A percentile compares a stretch with the other conserved stretches of the same genome.
Evolutionary conservation across 2,797 vertebrate species (phyloP).

Genomic region (Microctenopoma lineatum): DNA sequence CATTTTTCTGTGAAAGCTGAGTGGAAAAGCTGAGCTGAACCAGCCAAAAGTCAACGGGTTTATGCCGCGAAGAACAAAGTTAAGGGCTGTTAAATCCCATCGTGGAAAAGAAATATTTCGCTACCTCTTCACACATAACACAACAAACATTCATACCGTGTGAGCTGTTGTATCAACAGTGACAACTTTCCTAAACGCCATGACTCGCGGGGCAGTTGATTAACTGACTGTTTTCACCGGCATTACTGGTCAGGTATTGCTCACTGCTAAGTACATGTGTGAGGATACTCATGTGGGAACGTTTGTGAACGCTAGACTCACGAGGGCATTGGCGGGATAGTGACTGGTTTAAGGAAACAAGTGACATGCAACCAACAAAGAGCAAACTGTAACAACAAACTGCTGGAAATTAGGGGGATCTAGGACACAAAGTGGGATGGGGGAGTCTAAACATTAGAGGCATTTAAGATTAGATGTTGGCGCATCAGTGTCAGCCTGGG

Average conservation of each 20-base stretch:
- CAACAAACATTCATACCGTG: neutral
- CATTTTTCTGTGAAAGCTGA: neutral
- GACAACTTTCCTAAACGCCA: constrained; percentile 11
- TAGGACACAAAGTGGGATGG: constrained; percentile 35
- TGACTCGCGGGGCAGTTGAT: constrained; percentile 15
- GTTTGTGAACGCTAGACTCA: constrained; percentile 12
- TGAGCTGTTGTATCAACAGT: neutral
- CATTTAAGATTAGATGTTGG: constrained; percentile 81
- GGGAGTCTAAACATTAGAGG: constrained; percentile 68
- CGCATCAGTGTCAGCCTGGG: constrained; percentile 71
- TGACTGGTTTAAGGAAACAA: constrained; percentile 31
- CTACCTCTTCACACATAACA: neutral
- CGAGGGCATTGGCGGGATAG: neutral
- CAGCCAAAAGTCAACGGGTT: too few species aligned
- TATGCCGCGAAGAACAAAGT: too few species aligned
- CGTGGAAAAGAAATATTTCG: neutral
- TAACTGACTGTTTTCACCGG: constrained; percentile 12
- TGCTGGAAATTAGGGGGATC: constrained; percentile 32
- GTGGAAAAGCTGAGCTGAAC: neutral
- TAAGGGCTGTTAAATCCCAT: neutral
- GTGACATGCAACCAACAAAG: constrained; percentile 67
- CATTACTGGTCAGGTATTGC: neutral
- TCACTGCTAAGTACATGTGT: constrained; percentile 20
- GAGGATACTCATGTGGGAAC: too few species aligned
- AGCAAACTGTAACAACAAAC: constrained; percentile 58